Evolutionary conservation across 2,113 vertebrate species (phyloP).

Genomic region (Shinisaurus crocodilurus): DNA sequence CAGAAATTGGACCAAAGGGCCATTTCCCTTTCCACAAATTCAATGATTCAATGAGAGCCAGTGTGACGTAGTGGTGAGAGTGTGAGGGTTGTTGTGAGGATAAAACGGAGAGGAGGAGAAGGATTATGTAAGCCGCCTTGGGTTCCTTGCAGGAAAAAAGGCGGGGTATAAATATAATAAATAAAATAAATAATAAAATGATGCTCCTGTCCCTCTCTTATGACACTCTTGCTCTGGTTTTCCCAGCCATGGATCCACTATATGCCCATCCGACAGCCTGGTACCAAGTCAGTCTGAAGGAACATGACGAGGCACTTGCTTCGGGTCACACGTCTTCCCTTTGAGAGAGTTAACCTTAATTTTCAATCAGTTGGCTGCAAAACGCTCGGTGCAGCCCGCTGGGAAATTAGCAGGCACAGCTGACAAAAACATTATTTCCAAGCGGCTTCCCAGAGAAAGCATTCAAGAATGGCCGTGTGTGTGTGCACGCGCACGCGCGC

Average conservation of each 20-base stretch:
- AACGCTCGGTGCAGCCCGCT: background rate
- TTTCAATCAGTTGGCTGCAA: conserved; percentile 12
- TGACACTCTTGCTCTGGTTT: background rate
- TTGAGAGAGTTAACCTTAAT: conserved; percentile 20
- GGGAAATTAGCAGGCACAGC: background rate
- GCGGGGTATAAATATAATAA: no score
- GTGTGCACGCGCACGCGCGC: no score
- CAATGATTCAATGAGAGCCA: no score
- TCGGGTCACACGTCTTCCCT: background rate
- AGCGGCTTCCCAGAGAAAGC: background rate
- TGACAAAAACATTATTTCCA: conserved; percentile 26
- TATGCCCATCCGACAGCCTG: background rate
- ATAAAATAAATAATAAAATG: no score
- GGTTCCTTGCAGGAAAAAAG: no score
- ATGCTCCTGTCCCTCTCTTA: background rate
- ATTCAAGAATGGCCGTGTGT: background rate
- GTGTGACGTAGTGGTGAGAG: no score
- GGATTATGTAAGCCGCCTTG: no score
- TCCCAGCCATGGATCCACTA: no score
- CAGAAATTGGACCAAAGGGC: background rate
- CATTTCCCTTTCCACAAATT: background rate
- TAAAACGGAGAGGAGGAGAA: no score
- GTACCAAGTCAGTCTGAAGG: background rate
- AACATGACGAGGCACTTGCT: background rate
- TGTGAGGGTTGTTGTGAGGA: no score